These are phyloP conservation scores for Diaphora mendica DNA, from an alignment of 2,888 invertebrate species.

Conservation along the genomic window DNA sequence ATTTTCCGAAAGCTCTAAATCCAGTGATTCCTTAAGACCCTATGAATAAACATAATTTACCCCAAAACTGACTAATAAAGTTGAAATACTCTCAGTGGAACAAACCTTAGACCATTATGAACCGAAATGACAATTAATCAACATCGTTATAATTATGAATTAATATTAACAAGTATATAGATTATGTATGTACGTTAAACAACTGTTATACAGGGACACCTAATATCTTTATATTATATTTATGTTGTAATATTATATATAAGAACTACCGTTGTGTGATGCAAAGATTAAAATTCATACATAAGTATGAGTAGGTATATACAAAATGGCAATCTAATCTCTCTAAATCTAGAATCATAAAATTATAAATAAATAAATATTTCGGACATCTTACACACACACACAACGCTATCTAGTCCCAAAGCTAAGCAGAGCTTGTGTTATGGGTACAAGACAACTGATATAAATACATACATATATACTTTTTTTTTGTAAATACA, in stretches of 20 bases:
- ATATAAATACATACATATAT: no score
- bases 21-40: not conserved
- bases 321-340: not conserved
- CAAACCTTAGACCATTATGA: slow-evolving; percentile 55
- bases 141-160: slow-evolving; percentile 82
- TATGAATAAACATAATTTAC: not conserved
- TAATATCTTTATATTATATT: slow-evolving; percentile 75
- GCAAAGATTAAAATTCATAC: slow-evolving; percentile 20
- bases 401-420: no score
- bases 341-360: not conserved
- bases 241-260: slow-evolving; percentile 69
- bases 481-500: no score
- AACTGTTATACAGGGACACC: slow-evolving; percentile 86
- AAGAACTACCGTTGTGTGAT: slow-evolving; percentile 66
- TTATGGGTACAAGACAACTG: no score
- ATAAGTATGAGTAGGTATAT: not conserved
- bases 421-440: no score
- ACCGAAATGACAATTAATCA: slow-evolving; percentile 71
- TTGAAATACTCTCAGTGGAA: slow-evolving; percentile 37
- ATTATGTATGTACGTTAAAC: slow-evolving; percentile 83
- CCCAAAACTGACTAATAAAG: slow-evolving; percentile 4
- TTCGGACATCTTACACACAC: no score
- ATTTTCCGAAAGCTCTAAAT: not conserved
- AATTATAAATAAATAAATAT: no score
- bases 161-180: slow-evolving; percentile 85